phyloP scores from a whole-genome alignment of 2,797 vertebrate genomes.

The Micrastur ruficollis region DNA sequence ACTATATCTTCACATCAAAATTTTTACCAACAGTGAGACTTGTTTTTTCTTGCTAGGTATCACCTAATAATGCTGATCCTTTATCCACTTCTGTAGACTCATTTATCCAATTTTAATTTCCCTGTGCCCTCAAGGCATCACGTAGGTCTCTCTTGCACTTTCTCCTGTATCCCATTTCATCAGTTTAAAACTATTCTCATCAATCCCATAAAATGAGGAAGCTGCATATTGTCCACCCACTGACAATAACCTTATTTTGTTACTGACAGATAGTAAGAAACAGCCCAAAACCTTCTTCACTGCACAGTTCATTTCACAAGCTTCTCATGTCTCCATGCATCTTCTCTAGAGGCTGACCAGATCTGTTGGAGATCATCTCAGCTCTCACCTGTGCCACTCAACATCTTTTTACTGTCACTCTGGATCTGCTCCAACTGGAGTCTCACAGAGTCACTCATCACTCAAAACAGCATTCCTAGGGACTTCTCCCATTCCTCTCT shows the following conservation, averaged over 20 bases:
- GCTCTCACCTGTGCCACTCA: background rate
- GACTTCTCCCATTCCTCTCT: background rate
- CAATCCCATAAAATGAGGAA: background rate
- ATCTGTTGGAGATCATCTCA: background rate
- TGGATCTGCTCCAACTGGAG: background rate
- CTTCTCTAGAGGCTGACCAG: background rate
- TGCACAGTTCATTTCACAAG: background rate
- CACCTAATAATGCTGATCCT: background rate
- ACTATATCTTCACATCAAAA: background rate
- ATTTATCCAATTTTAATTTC: constrained; percentile 41
- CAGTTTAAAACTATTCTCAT: constrained; percentile 2
- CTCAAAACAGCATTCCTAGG: background rate
- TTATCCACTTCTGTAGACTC: background rate
- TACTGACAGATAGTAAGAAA: background rate
- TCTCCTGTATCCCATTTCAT: background rate
- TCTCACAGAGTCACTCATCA: background rate
- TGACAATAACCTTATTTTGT: background rate
- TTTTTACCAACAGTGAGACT: background rate
- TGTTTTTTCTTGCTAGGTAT: background rate
- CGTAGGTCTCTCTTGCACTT: background rate
- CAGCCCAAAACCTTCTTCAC: background rate
- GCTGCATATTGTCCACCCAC: background rate
- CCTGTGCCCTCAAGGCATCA: background rate
- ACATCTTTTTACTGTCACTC: background rate
- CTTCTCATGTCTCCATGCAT: background rate